Percentiles rank a stretch among this genome's conserved stretches.
These are phyloP conservation scores for Ellobius talpinus DNA, from an alignment of 2,113 vertebrate species.

Conservation along the genomic window DNA sequence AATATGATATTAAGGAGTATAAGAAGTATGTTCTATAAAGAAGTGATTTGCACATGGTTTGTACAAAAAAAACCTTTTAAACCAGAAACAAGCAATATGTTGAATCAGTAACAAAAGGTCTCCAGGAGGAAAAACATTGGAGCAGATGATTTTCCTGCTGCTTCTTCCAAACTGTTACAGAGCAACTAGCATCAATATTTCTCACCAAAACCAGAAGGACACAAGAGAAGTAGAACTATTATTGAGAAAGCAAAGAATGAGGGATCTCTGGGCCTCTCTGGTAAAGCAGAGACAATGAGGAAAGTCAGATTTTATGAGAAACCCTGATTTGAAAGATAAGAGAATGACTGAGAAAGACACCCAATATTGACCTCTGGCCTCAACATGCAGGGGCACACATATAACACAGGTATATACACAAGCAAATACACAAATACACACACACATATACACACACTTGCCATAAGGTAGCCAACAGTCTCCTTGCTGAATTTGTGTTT, in stretches of 20 bases:
- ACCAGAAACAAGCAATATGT: background rate
- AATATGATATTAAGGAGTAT: background rate
- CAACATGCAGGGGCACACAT: background rate
- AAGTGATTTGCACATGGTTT: background rate
- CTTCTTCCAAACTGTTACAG: background rate
- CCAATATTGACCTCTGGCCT: background rate
- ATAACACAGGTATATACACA: background rate
- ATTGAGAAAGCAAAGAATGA: background rate
- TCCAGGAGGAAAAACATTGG: background rate
- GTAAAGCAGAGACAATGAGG: background rate
- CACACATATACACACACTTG: background rate
- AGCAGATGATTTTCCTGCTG: background rate
- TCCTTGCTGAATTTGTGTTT: background rate
- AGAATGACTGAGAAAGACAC: background rate
- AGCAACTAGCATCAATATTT: background rate
- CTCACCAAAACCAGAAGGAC: background rate
- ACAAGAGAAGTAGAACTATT: background rate
- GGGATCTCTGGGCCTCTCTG: background rate
- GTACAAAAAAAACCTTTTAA: background rate
- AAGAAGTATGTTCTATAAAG: constrained; percentile 11
- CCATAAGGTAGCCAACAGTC: background rate
- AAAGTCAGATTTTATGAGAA: background rate
- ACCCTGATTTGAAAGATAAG: background rate
- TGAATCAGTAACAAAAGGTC: background rate
- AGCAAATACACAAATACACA: background rate